Conservation (phyloP, 2,888 invertebrate genomes). For the Orthosia cruda region DNA sequence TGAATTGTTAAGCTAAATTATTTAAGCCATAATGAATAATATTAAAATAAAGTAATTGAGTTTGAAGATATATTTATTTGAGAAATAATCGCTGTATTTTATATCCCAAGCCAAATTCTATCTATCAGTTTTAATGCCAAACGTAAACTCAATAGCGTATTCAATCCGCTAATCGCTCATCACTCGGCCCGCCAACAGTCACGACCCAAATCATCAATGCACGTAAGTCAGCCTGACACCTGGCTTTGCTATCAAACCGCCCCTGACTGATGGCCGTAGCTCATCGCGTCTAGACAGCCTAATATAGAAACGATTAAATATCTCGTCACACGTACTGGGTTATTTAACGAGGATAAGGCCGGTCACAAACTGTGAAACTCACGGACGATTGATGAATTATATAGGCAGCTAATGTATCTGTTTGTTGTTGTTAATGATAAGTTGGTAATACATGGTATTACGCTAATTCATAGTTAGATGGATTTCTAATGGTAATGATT, state of each 20-base stretch:
- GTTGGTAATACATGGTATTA: not conserved
- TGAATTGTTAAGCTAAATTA: too few relatives aligned
- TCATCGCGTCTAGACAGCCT: constrained; percentile 65
- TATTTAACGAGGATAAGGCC: constrained; percentile 47
- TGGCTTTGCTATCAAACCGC: constrained; percentile 53
- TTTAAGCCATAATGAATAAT: too few relatives aligned
- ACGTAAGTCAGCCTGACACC: constrained; percentile 56
- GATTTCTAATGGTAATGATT: not conserved
- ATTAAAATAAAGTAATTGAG: too few relatives aligned
- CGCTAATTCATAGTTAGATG: constrained; percentile 3
- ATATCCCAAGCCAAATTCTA: not conserved
- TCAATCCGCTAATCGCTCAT: constrained; percentile 7
- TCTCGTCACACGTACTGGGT: constrained; percentile 38
- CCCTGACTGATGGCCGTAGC: constrained; percentile 57
- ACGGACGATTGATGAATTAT: constrained; percentile 36
- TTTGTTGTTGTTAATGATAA: constrained; percentile 31
- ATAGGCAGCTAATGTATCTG: constrained; percentile 19
- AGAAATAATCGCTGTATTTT: too few relatives aligned
- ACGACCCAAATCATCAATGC: constrained; percentile 53
- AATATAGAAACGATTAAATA: constrained; percentile 62
- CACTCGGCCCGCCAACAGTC: constrained; percentile 31
- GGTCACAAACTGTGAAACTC: constrained; percentile 11
- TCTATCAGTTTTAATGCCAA: not conserved
- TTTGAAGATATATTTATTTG: too few relatives aligned
- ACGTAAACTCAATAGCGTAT: not conserved